Evolutionary conservation across 2,113 vertebrate species (phyloP).

Genomic region (Fulmarus glacialis): DNA sequence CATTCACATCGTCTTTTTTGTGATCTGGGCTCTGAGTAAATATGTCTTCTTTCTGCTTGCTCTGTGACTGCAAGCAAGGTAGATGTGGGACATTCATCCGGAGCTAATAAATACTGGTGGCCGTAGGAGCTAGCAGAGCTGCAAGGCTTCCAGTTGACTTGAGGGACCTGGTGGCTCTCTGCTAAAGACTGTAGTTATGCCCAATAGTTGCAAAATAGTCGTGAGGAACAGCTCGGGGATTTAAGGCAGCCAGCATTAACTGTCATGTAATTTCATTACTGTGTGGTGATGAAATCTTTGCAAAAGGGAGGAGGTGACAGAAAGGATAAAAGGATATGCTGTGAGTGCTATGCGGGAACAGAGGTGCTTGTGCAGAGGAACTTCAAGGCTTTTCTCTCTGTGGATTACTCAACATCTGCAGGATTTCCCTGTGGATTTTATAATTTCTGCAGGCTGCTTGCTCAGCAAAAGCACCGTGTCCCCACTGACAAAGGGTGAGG

Average conservation of each 20-base stretch:
- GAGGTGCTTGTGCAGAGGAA: not conserved
- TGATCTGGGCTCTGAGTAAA: not conserved
- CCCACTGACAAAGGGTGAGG: not conserved
- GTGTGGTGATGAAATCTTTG: not conserved
- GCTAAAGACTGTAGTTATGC: not conserved
- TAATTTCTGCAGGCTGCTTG: not conserved
- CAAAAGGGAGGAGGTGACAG: not conserved
- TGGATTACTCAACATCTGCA: not conserved
- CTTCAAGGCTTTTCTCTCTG: not conserved
- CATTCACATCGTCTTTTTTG: not conserved
- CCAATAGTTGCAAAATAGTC: not conserved
- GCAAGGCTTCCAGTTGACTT: not conserved
- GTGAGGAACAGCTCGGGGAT: not conserved
- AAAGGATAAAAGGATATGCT: not conserved
- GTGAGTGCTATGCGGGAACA: not conserved
- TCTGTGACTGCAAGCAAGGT: not conserved
- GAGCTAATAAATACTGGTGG: not conserved
- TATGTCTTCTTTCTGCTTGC: not conserved
- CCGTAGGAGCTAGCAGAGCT: not conserved
- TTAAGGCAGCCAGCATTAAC: not conserved
- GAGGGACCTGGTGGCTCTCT: not conserved
- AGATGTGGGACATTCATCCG: not conserved
- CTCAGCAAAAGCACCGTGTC: not conserved
- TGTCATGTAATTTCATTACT: not conserved
- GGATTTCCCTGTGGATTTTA: not conserved